A percentile compares a stretch with the other conserved stretches of the same genome.
These are phyloP conservation scores for Eumeta japonica DNA, from an alignment of 1,140 invertebrate genomes.

Conservation along the genomic window DNA sequence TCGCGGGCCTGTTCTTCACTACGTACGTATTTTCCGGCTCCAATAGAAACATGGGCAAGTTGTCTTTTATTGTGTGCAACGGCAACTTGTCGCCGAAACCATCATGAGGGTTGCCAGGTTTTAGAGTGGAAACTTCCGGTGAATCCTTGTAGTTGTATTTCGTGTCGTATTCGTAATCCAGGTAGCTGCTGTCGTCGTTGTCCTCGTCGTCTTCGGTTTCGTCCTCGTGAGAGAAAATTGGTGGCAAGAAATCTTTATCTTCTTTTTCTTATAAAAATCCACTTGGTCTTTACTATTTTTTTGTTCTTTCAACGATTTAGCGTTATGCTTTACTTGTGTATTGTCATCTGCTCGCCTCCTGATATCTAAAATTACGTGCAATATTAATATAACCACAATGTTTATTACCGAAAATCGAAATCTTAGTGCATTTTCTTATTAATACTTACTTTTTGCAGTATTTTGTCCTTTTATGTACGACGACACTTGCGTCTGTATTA, in stretches of 20 bases:
- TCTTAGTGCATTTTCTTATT: too few species aligned
- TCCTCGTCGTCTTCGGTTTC: constrained; percentile 37
- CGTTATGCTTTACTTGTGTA: constrained; percentile 2
- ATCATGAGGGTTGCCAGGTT: constrained; percentile 12
- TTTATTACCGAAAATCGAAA: constrained; percentile 3
- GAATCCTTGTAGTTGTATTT: constrained; percentile 47
- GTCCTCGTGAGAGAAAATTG: constrained; percentile 31
- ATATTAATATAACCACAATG: not conserved
- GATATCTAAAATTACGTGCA: constrained; percentile 21
- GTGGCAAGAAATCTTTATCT: constrained; percentile 39
- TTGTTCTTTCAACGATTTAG: not conserved
- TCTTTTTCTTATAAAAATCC: constrained; percentile 27
- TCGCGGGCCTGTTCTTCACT: constrained; percentile 80
- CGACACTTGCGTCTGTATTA: constrained; percentile 25
- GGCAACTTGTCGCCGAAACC: constrained; percentile 52
- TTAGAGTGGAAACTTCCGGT: constrained; percentile 25
- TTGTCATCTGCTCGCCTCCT: not conserved
- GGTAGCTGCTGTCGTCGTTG: constrained; percentile 30
- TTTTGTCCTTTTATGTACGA: constrained; percentile 26
- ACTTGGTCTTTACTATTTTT: constrained; percentile 12
- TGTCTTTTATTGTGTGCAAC: constrained; percentile 57
- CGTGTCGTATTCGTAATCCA: constrained; percentile 44
- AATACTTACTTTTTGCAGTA: constrained; percentile 30
- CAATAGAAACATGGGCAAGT: constrained; percentile 74
- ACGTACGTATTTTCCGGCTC: constrained; percentile 82